Conservation (phyloP, 2,888 invertebrate species). For the Pharmacophagus antenor region DNA sequence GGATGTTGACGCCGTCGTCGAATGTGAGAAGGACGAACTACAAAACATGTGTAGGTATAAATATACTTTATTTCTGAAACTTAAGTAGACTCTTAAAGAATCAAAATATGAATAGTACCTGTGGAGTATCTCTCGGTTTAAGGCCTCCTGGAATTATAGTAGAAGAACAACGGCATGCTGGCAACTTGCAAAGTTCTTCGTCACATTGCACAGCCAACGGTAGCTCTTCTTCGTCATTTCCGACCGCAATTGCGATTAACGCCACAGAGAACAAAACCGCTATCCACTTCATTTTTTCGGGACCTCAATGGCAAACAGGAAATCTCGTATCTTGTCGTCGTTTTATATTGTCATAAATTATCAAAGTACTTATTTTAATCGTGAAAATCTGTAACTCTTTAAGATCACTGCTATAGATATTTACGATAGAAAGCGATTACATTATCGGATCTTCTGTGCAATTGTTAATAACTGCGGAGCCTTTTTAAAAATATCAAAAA, state of each 20-base stretch:
- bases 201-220: slow-evolving; percentile 45
- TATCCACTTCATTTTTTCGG: slow-evolving; percentile 31
- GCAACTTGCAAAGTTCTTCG: slow-evolving; percentile 56
- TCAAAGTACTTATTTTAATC: slow-evolving; percentile 19
- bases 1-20: slow-evolving; percentile 82
- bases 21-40: slow-evolving; percentile 85
- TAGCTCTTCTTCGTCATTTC: slow-evolving; percentile 29
- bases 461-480: neutral
- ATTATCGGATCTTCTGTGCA: slow-evolving; percentile 13
- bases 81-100: no score
- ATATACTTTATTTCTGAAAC: no score
- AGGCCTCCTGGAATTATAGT: slow-evolving; percentile 60
- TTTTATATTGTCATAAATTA: slow-evolving; percentile 23
- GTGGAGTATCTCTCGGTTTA: slow-evolving; percentile 57
- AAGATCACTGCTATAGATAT: slow-evolving; percentile 14
- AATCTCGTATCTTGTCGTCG: neutral
- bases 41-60: neutral
- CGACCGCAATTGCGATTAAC: slow-evolving; percentile 27
- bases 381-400: slow-evolving; percentile 7
- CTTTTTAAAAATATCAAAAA: slow-evolving; percentile 1
- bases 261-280: slow-evolving; percentile 23
- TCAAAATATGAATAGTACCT: slow-evolving; percentile 44
- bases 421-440: slow-evolving; percentile 10
- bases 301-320: neutral
- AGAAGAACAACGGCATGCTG: slow-evolving; percentile 68